Evolutionary conservation across 1,140 invertebrate species (phyloP).

Genomic region (Nylanderia fulva): DNA sequence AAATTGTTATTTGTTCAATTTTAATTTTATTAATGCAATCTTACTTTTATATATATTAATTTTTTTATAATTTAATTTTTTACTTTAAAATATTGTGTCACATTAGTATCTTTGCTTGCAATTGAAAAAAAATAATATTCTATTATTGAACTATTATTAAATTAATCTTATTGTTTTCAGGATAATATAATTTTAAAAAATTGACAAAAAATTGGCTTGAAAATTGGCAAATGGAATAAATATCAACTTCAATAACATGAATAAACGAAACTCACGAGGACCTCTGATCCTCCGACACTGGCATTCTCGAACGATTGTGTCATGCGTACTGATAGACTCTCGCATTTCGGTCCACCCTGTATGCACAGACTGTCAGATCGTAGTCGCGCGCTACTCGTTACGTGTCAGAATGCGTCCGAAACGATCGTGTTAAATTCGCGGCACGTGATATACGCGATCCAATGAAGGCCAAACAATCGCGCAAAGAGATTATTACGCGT

Average conservation of each 20-base stretch:
- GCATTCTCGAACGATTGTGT: constrained; percentile 79
- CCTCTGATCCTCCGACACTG: constrained; percentile 73
- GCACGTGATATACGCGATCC: constrained; percentile 20
- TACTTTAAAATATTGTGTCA: background rate
- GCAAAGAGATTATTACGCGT: background rate
- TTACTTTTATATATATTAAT: background rate
- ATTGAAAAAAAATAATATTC: background rate
- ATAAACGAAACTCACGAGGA: constrained; percentile 27
- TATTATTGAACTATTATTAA: background rate
- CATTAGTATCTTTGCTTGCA: background rate
- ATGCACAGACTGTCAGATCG: constrained; percentile 54
- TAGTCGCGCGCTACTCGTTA: constrained; percentile 59
- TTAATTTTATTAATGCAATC: background rate
- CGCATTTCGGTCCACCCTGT: constrained; percentile 73
- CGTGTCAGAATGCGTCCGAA: constrained; percentile 58
- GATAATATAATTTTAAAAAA: background rate
- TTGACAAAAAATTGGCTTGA: too few species aligned
- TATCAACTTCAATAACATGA: background rate
- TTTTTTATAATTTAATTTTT: too few species aligned
- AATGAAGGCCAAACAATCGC: constrained; percentile 52
- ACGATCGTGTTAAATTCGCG: constrained; percentile 49
- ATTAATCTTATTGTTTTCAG: background rate
- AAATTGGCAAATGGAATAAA: background rate
- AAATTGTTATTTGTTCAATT: background rate
- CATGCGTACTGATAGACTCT: constrained; percentile 74